Conservation (phyloP, 1,140 invertebrate genomes). For the Camponotus vicinus region DNA sequence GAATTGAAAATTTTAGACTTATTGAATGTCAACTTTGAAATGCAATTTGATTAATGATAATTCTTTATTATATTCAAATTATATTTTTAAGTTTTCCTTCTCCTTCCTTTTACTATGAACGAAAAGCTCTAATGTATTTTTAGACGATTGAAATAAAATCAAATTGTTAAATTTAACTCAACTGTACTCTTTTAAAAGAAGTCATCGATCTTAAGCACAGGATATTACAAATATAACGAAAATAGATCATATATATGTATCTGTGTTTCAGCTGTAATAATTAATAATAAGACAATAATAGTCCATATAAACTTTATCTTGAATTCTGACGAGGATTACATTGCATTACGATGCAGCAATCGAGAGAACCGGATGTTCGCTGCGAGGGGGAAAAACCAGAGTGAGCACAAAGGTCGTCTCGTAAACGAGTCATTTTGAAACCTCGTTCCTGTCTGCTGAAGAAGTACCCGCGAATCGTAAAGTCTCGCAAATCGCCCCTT, state of each 20-base stretch:
- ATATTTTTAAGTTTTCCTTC: not conserved
- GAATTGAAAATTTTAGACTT: not conserved
- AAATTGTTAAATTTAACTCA: not conserved
- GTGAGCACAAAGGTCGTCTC: constrained; percentile 51
- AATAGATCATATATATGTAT: constrained; percentile 7
- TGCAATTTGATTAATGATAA: not conserved
- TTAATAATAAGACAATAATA: not conserved
- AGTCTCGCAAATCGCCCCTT: constrained; percentile 49
- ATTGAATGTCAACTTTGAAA: not conserved
- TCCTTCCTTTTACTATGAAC: not conserved
- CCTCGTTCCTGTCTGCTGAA: constrained; percentile 20
- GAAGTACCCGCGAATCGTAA: constrained; percentile 67
- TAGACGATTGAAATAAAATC: not conserved
- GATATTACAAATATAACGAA: not conserved
- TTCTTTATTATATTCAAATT: not conserved
- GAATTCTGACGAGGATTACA: not conserved
- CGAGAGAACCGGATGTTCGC: constrained; percentile 24
- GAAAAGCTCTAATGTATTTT: not conserved
- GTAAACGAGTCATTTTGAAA: constrained; percentile 50
- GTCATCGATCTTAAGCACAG: not conserved
- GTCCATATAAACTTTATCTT: not conserved
- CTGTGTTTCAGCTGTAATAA: not conserved
- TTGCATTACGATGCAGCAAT: not conserved
- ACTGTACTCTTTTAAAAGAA: not conserved
- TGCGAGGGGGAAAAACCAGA: constrained; percentile 39